Percentiles rank a stretch among this genome's conserved stretches.
Evolutionary conservation across 2,888 invertebrate species (phyloP).

Genomic region (Taphrorychus bicolor): DNA sequence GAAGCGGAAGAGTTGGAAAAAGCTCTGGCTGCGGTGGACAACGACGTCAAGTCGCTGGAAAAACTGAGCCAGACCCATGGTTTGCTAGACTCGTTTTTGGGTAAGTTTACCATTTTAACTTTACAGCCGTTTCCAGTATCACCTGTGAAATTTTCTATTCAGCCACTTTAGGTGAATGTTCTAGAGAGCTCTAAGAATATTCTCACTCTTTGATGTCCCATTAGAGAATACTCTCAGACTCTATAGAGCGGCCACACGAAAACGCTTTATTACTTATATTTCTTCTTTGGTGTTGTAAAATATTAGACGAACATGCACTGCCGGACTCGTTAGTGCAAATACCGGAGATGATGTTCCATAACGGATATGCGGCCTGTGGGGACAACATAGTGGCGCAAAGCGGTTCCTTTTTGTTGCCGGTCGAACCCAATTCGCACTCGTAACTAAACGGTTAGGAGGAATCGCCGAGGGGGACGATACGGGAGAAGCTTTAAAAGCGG

Average conservation of each 20-base stretch:
- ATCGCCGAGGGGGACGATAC: background rate
- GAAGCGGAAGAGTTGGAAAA: slow-evolving; percentile 90
- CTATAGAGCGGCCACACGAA: no score
- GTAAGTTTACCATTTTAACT: slow-evolving; percentile 18
- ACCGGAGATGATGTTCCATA: slow-evolving; percentile 62
- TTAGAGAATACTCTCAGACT: no score
- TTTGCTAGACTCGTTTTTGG: slow-evolving; percentile 67
- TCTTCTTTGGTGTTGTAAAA: background rate
- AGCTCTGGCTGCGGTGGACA: slow-evolving; percentile 80
- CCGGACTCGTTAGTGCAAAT: slow-evolving; percentile 61
- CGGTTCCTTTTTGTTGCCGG: slow-evolving; percentile 52
- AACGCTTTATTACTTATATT: background rate
- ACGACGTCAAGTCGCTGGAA: slow-evolving; percentile 74
- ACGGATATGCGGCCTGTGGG: slow-evolving; percentile 58
- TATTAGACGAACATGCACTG: slow-evolving; percentile 64
- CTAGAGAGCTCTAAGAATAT: no score
- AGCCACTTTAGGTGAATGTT: no score
- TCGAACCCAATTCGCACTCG: slow-evolving; percentile 54
- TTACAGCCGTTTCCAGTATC: no score
- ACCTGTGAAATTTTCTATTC: no score
- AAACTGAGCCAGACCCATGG: slow-evolving; percentile 69
- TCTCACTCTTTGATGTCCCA: no score
- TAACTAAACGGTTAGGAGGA: slow-evolving; percentile 32
- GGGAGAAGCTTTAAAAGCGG: no score
- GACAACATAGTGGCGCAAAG: slow-evolving; percentile 55